A percentile compares a stretch with the other conserved stretches of the same genome.
These are phyloP conservation scores for Anser brachyrhynchus DNA, from an alignment of 2,113 vertebrate species.

Conservation along the genomic window DNA sequence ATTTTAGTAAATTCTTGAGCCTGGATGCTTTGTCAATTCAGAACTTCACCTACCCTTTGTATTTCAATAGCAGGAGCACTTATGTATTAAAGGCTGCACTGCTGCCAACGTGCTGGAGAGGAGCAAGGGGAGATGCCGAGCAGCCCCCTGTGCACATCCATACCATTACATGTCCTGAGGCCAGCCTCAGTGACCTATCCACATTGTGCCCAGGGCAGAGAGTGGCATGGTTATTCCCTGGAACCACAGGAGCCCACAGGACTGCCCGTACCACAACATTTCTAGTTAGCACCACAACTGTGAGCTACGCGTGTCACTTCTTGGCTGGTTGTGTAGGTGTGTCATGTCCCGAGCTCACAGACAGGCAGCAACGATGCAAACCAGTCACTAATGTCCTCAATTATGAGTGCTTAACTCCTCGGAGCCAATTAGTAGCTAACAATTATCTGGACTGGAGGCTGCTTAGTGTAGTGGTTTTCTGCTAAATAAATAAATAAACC, in stretches of 20 bases:
- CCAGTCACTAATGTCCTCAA: fast-evolving
- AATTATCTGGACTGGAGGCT: not conserved
- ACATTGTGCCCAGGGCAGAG: not conserved
- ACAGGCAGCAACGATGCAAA: not conserved
- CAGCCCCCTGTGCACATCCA: not conserved
- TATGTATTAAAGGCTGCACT: not conserved
- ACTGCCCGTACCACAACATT: not conserved
- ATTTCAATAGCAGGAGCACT: not conserved
- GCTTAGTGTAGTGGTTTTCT: not conserved
- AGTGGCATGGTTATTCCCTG: not conserved
- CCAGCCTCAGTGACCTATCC: not conserved
- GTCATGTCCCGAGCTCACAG: not conserved
- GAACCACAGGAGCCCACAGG: not conserved
- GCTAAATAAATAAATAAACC: not conserved
- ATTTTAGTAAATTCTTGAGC: not conserved
- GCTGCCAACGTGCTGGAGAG: not conserved
- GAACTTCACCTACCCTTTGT: not conserved
- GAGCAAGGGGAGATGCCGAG: no score
- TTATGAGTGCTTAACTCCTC: not conserved
- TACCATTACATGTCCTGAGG: fast-evolving
- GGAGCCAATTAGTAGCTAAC: not conserved
- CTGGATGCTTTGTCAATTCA: not conserved
- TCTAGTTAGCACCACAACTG: not conserved
- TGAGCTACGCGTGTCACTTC: fast-evolving
- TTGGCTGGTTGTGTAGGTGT: not conserved